phyloP scores from a whole-genome alignment of 2,113 vertebrate genomes.

The Oncorhynchus keta region DNA sequence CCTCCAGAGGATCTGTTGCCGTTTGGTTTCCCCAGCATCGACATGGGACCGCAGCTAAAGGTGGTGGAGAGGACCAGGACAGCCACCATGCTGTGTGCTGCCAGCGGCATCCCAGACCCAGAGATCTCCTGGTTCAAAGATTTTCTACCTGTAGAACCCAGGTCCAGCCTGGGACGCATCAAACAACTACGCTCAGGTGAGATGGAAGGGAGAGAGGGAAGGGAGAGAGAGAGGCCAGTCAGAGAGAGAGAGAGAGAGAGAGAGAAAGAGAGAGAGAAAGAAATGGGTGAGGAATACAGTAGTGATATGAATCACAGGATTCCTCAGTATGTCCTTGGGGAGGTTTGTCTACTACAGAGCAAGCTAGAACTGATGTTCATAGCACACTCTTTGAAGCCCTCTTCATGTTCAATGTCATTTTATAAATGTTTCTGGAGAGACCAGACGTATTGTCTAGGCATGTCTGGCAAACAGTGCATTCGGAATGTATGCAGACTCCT shows the following conservation, averaged over 20 bases:
- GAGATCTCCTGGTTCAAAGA: constrained; percentile 99
- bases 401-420: too few relatives aligned
- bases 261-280: too few relatives aligned
- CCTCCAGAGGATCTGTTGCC: constrained; percentile 93
- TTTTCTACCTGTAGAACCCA: constrained; percentile 91
- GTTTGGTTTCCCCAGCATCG: constrained; percentile 92
- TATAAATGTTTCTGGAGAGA: too few relatives aligned
- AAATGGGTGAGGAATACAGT: neutral
- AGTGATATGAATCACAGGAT: neutral
- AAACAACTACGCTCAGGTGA: constrained; percentile 95
- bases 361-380: too few relatives aligned
- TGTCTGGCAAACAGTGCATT: too few relatives aligned
- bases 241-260: neutral
- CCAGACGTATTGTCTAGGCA: too few relatives aligned
- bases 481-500: too few relatives aligned
- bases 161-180: constrained; percentile 88
- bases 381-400: too few relatives aligned
- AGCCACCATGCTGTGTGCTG: constrained; percentile 95
- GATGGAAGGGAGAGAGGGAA: constrained; percentile 16
- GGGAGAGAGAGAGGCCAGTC: neutral
- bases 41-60: constrained; percentile 99
- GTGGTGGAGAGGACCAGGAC: constrained; percentile 94
- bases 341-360: too few relatives aligned
- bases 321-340: too few relatives aligned
- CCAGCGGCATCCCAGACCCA: constrained; percentile 93